These are phyloP conservation scores for Octodon degus DNA, from an alignment of 2,113 vertebrate genomes.

Conservation along the genomic window DNA sequence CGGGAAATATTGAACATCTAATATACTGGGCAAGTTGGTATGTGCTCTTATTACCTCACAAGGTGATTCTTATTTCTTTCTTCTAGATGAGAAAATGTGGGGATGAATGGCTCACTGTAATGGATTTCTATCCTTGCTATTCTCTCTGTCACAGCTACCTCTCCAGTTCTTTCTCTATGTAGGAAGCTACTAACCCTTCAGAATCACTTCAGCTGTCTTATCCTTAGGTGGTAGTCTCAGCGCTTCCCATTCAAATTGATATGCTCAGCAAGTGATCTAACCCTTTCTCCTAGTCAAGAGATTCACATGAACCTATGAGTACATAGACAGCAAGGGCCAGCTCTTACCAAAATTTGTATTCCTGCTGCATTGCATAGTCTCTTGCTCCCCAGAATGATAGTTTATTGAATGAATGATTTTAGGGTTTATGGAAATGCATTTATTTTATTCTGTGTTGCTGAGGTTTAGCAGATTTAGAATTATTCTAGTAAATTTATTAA, in stretches of 20 bases:
- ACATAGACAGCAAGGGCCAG: background rate
- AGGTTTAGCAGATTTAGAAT: conserved; percentile 8
- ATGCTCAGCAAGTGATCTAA: background rate
- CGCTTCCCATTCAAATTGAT: background rate
- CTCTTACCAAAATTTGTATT: conserved; percentile 10
- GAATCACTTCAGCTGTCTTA: background rate
- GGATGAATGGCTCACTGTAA: background rate
- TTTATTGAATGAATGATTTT: conserved; percentile 52
- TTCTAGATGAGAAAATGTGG: conserved; percentile 24
- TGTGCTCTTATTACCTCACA: background rate
- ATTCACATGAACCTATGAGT: background rate
- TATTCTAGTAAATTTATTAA: conserved; percentile 54
- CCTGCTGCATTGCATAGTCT: conserved; percentile 20
- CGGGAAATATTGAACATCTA: background rate
- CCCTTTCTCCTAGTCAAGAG: conserved; percentile 16
- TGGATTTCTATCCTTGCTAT: background rate
- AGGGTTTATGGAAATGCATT: background rate
- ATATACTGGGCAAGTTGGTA: background rate
- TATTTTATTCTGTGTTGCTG: background rate
- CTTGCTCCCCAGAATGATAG: background rate
- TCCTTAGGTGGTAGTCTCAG: conserved; percentile 1
- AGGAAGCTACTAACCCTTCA: conserved; percentile 15
- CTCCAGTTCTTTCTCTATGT: conserved; percentile 30
- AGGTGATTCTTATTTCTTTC: background rate
- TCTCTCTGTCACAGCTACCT: background rate